Evolutionary conservation across 2,797 vertebrate species (phyloP).

Genomic region (Emys orbicularis): DNA sequence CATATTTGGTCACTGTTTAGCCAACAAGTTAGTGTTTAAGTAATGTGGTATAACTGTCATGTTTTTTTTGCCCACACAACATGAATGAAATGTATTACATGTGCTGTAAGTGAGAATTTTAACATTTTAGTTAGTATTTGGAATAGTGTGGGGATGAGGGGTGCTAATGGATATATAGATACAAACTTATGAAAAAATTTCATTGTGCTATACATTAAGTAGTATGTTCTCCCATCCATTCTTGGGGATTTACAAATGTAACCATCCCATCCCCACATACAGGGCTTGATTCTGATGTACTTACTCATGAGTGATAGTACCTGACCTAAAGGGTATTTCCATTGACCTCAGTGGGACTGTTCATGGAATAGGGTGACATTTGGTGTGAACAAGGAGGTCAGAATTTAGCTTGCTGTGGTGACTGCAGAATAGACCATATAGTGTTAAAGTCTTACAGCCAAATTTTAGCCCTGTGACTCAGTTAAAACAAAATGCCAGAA

Average conservation of each 20-base stretch:
- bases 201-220: neutral
- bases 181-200: neutral
- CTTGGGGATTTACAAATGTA: neutral
- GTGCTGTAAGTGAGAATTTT: neutral
- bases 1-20: neutral
- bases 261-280: neutral
- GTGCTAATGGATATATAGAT: neutral
- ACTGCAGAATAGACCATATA: neutral
- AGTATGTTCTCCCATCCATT: neutral
- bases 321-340: neutral
- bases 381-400: neutral
- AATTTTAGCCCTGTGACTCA: constrained; percentile 36
- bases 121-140: neutral
- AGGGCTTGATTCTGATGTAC: neutral
- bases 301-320: accelerated
- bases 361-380: neutral
- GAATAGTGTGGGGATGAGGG: neutral
- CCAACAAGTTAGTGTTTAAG: neutral
- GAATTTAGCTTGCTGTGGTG: neutral
- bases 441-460: constrained; percentile 6
- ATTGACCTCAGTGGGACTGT: neutral
- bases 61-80: neutral
- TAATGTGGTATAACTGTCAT: neutral
- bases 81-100: neutral
- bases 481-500: constrained; percentile 45